Evolutionary conservation across 2,797 vertebrate genomes (phyloP).

Genomic region (Poecilia picta): DNA sequence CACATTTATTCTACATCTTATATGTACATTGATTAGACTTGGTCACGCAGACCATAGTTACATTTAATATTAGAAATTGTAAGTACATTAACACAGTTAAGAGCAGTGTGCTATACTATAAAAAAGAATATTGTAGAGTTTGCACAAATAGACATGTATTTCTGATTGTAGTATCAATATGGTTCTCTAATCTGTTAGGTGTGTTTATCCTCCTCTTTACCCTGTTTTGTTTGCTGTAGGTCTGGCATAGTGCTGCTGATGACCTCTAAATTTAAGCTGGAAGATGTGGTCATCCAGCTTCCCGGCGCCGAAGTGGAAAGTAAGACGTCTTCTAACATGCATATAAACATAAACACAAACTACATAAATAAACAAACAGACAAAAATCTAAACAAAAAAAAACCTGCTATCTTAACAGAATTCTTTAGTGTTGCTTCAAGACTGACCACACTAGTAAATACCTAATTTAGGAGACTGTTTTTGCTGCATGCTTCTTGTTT

Average conservation of each 20-base stretch:
- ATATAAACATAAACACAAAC: background rate
- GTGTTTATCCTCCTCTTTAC: background rate
- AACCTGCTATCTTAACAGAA: background rate
- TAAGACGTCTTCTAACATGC: background rate
- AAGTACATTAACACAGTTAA: background rate
- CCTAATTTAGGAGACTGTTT: constrained; percentile 45
- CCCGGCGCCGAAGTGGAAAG: background rate
- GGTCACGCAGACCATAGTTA: background rate
- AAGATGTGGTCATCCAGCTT: background rate
- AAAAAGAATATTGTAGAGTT: background rate
- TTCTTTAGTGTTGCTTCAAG: constrained; percentile 1
- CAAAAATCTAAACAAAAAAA: background rate
- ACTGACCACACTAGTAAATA: constrained; percentile 41
- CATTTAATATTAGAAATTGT: background rate
- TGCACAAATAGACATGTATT: background rate
- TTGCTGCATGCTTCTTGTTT: constrained; percentile 64
- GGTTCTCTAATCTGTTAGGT: background rate
- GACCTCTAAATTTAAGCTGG: background rate
- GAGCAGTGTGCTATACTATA: background rate
- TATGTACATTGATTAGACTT: background rate
- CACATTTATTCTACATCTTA: background rate
- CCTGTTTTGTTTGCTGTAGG: background rate
- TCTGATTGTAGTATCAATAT: background rate
- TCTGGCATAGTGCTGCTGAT: background rate
- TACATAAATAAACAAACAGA: constrained; percentile 20